A percentile compares a stretch with the other conserved stretches of the same genome.
Conservation (phyloP, 2,888 invertebrate genomes). For the Cantharis rufa region DNA sequence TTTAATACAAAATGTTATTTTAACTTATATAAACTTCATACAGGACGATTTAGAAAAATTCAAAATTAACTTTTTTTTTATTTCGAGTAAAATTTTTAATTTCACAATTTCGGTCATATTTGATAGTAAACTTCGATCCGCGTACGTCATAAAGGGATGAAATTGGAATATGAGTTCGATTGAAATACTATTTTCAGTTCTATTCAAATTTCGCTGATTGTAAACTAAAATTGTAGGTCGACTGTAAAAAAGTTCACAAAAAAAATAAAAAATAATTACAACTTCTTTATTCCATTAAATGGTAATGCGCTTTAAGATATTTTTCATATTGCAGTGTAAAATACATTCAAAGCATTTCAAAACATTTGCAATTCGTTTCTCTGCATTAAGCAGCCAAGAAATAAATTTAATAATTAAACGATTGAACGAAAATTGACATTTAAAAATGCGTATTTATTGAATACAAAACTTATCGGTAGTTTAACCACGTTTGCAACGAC, state of each 20-base stretch:
- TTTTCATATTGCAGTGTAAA: neutral
- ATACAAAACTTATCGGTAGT: conserved; percentile 37
- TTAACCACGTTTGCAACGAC: conserved; percentile 36
- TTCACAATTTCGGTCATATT: neutral
- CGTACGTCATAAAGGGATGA: neutral
- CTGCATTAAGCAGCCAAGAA: neutral
- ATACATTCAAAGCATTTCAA: neutral
- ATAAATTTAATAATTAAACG: conserved; percentile 3
- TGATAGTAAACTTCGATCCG: neutral
- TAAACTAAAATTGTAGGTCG: neutral
- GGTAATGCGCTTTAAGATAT: neutral
- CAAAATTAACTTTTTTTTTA: too few relatives aligned
- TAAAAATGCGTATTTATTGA: conserved; percentile 39
- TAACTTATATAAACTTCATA: neutral
- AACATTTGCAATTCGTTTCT: neutral
- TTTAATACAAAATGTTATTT: neutral
- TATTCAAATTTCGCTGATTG: neutral
- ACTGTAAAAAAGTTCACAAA: too few relatives aligned
- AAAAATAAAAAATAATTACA: neutral
- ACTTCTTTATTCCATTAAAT: neutral
- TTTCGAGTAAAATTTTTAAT: too few relatives aligned
- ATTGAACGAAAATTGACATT: conserved; percentile 36
- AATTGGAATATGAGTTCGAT: neutral
- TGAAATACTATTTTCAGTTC: neutral
- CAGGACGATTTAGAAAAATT: neutral